Evolutionary conservation across 2,888 invertebrate genomes (phyloP), one percentile per base, ranked within the genome.

Genomic region (Petrolisthes cinctipes): DNA sequence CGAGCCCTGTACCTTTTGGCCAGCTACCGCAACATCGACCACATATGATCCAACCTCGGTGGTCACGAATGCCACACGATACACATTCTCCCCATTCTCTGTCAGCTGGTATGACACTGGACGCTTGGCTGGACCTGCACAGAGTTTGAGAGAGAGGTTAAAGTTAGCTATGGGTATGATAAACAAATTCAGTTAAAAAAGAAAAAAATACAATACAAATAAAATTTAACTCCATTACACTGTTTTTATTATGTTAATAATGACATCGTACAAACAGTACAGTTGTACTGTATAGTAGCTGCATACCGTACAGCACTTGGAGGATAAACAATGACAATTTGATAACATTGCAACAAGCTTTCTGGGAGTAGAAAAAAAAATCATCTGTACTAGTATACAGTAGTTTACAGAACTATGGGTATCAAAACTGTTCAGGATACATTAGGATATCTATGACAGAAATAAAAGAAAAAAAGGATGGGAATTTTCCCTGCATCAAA

Each of bases 1-100:
- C 37, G 97, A 97, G 85, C 97, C 97, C 91, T 96, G 95, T 92
- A 99, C 94, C 93, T 97, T 97, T 92, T 97, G 96, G 90, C 98
- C 98, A 91, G 96, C 97, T 91, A 98, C 97, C 89, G 95, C 94
- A 92, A 97, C 97, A 93, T 98, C 98, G 92, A 99, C 96, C 90
- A 97, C 95, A 93, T 99, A 98, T 91, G 97, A 97, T 92, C 98
- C 98, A 91, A 98, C 98, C 94, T 98, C 98, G 82, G 95, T 95
- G 7, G 98, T 97, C 75, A 97, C 96, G 93, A 98, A 99, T 93
- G 98, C 97, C 91, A 98, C 96, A 91, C 96, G 95, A 94, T 97
- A 97, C 91, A 97, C 96, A 91, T 97, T 97, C 66, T 91, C 91
- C 56, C 96, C 95, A 92, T 97, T 96, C 92, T 97, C 96, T 92